Percentiles rank a stretch among this genome's conserved stretches.
Conservation (phyloP, 2,888 invertebrate species). For the Lasioglossum malachurum region DNA sequence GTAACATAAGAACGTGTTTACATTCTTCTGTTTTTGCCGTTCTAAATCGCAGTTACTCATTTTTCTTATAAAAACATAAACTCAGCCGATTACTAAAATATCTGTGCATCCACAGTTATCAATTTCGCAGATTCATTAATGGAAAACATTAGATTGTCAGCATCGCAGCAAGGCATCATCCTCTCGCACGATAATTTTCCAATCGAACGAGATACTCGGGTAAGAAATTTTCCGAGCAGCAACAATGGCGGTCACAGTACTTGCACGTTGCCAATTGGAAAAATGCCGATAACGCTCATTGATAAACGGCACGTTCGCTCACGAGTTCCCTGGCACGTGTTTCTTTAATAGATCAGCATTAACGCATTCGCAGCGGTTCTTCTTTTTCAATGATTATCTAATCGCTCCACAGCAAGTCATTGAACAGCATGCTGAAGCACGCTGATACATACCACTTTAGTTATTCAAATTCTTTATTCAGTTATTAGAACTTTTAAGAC, state of each 20-base stretch:
- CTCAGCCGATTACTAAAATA: no score
- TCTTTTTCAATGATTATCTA: neutral
- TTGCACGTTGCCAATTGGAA: neutral
- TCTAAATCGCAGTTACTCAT: no score
- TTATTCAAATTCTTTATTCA: no score
- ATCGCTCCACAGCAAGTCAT: neutral
- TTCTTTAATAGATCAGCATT: neutral
- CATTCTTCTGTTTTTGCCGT: no score
- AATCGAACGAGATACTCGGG: neutral
- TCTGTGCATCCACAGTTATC: neutral
- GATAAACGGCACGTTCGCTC: slow-evolving; percentile 33
- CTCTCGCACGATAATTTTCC: neutral
- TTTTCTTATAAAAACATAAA: no score
- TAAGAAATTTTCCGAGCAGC: slow-evolving; percentile 1
- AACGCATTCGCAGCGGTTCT: neutral
- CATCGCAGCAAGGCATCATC: neutral
- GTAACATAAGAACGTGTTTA: no score
- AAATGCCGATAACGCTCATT: neutral
- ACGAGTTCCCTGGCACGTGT: slow-evolving; percentile 13
- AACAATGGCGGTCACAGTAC: neutral
- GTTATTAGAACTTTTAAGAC: neutral
- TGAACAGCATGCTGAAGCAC: neutral
- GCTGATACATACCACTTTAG: neutral
- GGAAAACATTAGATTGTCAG: neutral
- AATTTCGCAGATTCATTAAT: no score